Evolutionary conservation across 2,113 vertebrate species (phyloP).

Genomic region (Hippocampus mohnikei): DNA sequence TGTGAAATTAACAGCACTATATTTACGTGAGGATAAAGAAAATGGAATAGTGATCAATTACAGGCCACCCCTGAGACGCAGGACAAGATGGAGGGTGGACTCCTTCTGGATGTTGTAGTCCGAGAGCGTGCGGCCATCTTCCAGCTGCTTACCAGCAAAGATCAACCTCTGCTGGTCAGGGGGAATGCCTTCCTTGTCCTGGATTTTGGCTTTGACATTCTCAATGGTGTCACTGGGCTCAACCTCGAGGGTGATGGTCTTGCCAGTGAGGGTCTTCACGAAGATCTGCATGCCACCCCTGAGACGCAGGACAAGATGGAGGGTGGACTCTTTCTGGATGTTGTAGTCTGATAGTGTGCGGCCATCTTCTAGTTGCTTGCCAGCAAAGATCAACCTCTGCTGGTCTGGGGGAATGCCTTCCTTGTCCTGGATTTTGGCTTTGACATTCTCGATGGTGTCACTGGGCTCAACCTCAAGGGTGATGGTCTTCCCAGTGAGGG

Average conservation of each 20-base stretch:
- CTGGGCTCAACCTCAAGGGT: too few species aligned
- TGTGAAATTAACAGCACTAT: not conserved
- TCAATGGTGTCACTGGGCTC: conserved; percentile 1
- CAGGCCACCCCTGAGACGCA: conserved; percentile 43
- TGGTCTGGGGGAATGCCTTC: too few species aligned
- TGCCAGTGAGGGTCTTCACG: not conserved
- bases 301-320: too few species aligned
- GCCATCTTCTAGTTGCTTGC: too few species aligned
- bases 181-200: not conserved
- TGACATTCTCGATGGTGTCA: too few species aligned
- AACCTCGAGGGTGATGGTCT: not conserved
- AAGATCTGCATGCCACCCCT: too few species aligned
- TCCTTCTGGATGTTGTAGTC: not conserved
- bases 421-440: too few species aligned
- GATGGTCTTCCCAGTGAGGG: too few species aligned
- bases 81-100: conserved; percentile 44
- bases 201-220: conserved; percentile 1
- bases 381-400: too few species aligned
- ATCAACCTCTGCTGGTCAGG: conserved; percentile 1
- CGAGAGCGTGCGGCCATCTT: not conserved
- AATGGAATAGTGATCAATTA: not conserved
- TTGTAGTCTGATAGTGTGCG: too few species aligned
- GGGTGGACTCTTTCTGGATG: too few species aligned
- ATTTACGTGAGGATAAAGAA: not conserved
- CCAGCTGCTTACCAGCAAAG: not conserved